Evolutionary conservation across 2,888 invertebrate genomes (phyloP), one percentile per base, ranked within the genome.

Genomic region (Melieria omissa): DNA sequence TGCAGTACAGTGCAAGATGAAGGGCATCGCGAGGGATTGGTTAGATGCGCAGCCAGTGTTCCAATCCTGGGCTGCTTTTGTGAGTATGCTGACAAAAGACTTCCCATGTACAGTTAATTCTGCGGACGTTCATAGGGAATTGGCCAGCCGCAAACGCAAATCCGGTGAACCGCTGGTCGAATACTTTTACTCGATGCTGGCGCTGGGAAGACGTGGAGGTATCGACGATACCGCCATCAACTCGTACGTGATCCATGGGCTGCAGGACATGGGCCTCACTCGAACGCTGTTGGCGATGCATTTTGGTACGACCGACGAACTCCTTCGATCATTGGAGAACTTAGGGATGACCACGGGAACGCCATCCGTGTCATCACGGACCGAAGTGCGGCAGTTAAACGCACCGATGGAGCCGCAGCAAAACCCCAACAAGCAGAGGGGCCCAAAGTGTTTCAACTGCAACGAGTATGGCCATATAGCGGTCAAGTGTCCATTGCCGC

Each of bases 381-480:
- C 16, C 16, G 16, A 16, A 16, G 16, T 2, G 2, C 16, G 16
- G 2, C 16, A 16, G 16, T 1, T 16, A 16, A 16, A 16, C 16
- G 16, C 16, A 16, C 16, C 16, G 16, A 2, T 2, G 16, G 16
- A 16, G 16, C 16, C 16, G 16, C 16, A 16, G 16, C 16, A 16
- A 16, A 16, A 16, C 16, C 16, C 16, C 16, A 16, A 16, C 16
- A 16, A 16, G 16, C 16, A 16, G 16, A 16, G 16, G 16, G 16
- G 16, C 16, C 16, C 16, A 16, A 16, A 16, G 16, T 16, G 64
- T n/a, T 64, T 64, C 10, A 52, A 64, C 16, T 64, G 52, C 41
- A 64, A 42, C 14, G 64, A 64, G 5, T 64, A 52, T 14, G 64
- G 64, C 0, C 64, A 64, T 9, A 64, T 64, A 16, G 52, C 64